A percentile compares a stretch with the other conserved stretches of the same genome.
phyloP scores from a whole-genome alignment of 2,113 vertebrate species.

The Lepus americanus region DNA sequence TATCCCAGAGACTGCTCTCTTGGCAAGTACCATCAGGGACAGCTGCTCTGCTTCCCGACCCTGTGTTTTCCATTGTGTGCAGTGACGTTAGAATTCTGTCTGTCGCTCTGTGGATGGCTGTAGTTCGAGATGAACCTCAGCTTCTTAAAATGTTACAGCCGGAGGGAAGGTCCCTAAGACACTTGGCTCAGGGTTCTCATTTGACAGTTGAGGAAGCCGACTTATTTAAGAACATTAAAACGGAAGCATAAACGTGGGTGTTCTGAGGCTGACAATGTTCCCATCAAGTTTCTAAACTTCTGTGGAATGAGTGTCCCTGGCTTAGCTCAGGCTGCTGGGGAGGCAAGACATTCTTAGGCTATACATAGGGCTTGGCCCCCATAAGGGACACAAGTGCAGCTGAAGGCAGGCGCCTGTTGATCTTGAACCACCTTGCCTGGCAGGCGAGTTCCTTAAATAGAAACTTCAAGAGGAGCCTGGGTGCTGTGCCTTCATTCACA shows the following conservation, averaged over 20 bases:
- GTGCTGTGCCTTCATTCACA: slow-evolving; percentile 22
- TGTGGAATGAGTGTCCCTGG: not conserved
- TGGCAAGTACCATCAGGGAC: slow-evolving; percentile 10
- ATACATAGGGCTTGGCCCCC: not conserved
- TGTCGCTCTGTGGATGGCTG: not conserved
- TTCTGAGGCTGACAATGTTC: slow-evolving; percentile 33
- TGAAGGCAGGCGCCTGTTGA: slow-evolving; percentile 32
- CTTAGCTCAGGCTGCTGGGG: not conserved
- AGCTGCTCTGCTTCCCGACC: not conserved
- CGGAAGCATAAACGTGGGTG: not conserved
- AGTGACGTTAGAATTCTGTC: not conserved
- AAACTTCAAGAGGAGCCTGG: slow-evolving; percentile 24
- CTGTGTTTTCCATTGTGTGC: slow-evolving; percentile 14
- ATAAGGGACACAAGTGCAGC: not conserved
- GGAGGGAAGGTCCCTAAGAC: not conserved
- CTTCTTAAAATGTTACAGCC: not conserved
- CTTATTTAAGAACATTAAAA: not conserved
- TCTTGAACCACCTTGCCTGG: slow-evolving; percentile 43
- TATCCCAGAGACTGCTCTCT: slow-evolving; percentile 42
- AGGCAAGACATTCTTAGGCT: not conserved
- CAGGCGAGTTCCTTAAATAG: slow-evolving; percentile 63
- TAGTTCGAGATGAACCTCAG: slow-evolving; percentile 22
- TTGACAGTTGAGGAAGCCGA: not conserved
- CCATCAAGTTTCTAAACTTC: not conserved
- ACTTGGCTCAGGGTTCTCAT: not conserved